phyloP scores from a whole-genome alignment of 1,140 invertebrate species.

The Steinernema feltiae region DNA sequence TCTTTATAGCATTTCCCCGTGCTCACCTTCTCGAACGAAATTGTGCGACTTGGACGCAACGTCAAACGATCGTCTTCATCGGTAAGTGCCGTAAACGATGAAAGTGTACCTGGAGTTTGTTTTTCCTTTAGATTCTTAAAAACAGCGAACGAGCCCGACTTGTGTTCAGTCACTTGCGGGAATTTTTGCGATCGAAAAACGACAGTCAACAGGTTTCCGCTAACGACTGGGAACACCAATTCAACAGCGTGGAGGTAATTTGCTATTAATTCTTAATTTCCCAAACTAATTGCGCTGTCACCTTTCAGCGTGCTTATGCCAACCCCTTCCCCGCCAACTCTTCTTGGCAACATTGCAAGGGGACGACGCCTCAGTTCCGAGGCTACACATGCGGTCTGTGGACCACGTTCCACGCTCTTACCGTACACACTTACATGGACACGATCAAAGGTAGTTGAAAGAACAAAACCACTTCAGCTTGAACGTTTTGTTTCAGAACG shows the following conservation, averaged over 20 bases:
- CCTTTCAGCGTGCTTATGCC: constrained; percentile 41
- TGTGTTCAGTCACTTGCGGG: constrained; percentile 46
- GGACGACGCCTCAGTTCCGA: constrained; percentile 68
- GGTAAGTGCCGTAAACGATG: constrained; percentile 20
- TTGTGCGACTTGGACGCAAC: constrained; percentile 16
- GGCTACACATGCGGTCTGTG: constrained; percentile 94
- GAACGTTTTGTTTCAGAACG: constrained; percentile 22
- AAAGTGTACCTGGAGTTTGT: background rate
- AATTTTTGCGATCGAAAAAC: constrained; percentile 38
- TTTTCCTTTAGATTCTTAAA: constrained; percentile 39
- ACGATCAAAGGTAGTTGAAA: constrained; percentile 53
- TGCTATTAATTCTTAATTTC: constrained; percentile 25
- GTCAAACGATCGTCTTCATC: constrained; percentile 35
- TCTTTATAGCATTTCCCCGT: constrained; percentile 52
- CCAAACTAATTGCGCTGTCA: too few species aligned
- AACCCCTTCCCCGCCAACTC: constrained; percentile 60
- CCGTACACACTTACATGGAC: constrained; percentile 69
- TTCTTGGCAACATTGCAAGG: constrained; percentile 77
- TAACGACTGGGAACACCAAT: constrained; percentile 50
- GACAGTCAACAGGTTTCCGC: constrained; percentile 30
- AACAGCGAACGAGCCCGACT: constrained; percentile 49
- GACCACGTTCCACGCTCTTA: constrained; percentile 86
- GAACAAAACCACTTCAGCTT: background rate
- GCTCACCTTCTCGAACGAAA: constrained; percentile 34
- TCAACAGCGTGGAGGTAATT: constrained; percentile 48